Evolutionary conservation across 2,888 invertebrate species (phyloP).

Genomic region (Galeopsomyia nigrocyanea): DNA sequence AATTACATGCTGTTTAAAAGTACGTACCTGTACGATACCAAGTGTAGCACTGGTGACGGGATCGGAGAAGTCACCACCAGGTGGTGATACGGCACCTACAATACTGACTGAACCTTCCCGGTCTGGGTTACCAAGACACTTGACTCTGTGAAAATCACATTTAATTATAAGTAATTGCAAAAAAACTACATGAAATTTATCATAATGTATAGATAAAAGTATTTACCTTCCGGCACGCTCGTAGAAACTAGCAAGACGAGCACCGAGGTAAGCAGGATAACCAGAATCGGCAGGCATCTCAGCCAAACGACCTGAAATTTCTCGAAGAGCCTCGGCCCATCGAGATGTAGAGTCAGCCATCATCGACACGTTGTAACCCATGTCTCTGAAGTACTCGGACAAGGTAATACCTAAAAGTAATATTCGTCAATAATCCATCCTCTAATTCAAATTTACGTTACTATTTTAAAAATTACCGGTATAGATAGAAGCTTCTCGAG

Average conservation of each 20-base stretch:
- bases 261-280: constrained; percentile 99
- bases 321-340: constrained; percentile 99
- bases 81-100: constrained; percentile 99
- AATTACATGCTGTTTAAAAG: background rate
- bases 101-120: constrained; percentile 99
- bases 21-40: constrained; percentile 87
- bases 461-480: constrained; percentile 75
- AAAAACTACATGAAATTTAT: constrained; percentile 7
- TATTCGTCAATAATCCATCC: background rate
- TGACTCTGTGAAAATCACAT: constrained; percentile 75
- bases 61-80: constrained; percentile 99
- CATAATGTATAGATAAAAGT: constrained; percentile 7
- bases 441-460: too few species aligned
- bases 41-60: constrained; percentile 99
- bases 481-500: constrained; percentile 99
- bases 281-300: constrained; percentile 99
- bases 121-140: constrained; percentile 97
- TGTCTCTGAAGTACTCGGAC: constrained; percentile 99
- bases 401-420: constrained; percentile 87
- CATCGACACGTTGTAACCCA: constrained; percentile 99
- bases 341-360: constrained; percentile 99
- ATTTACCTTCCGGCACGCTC: constrained; percentile 89
- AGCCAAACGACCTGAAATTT: constrained; percentile 99
- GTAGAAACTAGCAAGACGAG: constrained; percentile 98
- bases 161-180: constrained; percentile 1